A percentile compares a stretch with the other conserved stretches of the same genome.
phyloP scores from a whole-genome alignment of 2,888 invertebrate species.

The Alloplasta piceator region DNA sequence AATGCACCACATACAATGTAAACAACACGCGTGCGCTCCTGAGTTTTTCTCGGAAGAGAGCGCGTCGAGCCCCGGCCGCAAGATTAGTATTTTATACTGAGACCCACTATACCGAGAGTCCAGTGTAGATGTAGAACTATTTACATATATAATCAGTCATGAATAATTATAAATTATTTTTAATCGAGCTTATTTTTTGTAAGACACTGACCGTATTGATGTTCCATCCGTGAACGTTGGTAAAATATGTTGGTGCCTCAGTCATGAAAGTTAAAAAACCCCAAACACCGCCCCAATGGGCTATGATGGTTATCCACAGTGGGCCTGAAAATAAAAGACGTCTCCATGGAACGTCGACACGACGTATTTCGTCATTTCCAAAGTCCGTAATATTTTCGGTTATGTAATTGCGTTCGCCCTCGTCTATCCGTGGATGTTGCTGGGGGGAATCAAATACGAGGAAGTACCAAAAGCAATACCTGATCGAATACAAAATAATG shows the following conservation, averaged over 20 bases:
- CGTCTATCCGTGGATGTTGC: conserved; percentile 87
- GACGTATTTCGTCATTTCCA: conserved; percentile 44
- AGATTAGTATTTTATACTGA: too few species aligned
- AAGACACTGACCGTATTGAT: conserved; percentile 86
- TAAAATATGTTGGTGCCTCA: conserved; percentile 89
- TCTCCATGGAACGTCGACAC: conserved; percentile 86
- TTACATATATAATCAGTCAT: too few species aligned
- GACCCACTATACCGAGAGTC: too few species aligned
- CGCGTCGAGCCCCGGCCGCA: too few species aligned
- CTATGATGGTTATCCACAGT: conserved; percentile 86
- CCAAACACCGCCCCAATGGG: conserved; percentile 89
- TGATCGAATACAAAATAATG: conserved; percentile 2
- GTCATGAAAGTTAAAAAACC: conserved; percentile 89
- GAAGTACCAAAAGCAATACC: conserved; percentile 85
- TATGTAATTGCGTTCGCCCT: conserved; percentile 86
- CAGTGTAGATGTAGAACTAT: too few species aligned
- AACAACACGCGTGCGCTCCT: too few species aligned
- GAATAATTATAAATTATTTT: too few species aligned
- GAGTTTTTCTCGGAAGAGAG: too few species aligned
- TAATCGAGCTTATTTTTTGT: too few species aligned
- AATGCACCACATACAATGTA: too few species aligned
- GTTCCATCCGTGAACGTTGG: conserved; percentile 88
- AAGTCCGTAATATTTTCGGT: conserved; percentile 84
- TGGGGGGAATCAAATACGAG: conserved; percentile 87
- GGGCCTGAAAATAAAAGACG: conserved; percentile 86